Evolutionary conservation across 1,140 invertebrate species (phyloP).

Genomic region (Eurosta solidaginis): DNA sequence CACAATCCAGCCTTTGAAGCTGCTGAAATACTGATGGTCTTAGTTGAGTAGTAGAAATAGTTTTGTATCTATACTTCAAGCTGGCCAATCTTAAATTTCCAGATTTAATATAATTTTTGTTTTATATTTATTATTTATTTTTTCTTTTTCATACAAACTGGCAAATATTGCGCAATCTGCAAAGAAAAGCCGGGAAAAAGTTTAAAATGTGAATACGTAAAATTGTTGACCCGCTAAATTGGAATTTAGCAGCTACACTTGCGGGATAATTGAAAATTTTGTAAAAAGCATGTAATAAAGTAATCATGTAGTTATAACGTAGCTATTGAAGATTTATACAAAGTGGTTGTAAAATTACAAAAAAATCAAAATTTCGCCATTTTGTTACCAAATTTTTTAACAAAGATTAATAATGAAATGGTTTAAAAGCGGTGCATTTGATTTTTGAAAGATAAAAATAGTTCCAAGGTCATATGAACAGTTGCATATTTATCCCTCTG

Average conservation of each 20-base stretch:
- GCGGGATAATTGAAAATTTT: background rate
- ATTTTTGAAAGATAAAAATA: too few relatives aligned
- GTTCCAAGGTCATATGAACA: too few relatives aligned
- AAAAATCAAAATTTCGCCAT: too few relatives aligned
- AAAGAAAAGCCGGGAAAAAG: slow-evolving; percentile 45
- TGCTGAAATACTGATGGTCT: too few relatives aligned
- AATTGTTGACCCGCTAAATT: background rate
- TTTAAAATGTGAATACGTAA: slow-evolving; percentile 31
- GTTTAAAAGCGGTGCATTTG: too few relatives aligned
- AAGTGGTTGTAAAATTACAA: too few relatives aligned
- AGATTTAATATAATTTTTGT: slow-evolving; percentile 18
- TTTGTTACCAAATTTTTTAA: too few relatives aligned
- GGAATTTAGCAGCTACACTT: background rate
- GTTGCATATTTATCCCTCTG: too few relatives aligned
- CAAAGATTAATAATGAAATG: too few relatives aligned
- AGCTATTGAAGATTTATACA: too few relatives aligned
- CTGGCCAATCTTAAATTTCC: slow-evolving; percentile 25
- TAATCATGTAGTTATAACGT: background rate
- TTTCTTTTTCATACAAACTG: background rate
- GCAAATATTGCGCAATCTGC: slow-evolving; percentile 48
- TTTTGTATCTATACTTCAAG: background rate
- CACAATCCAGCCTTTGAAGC: too few relatives aligned
- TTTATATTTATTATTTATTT: slow-evolving; percentile 3
- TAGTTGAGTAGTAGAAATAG: background rate
- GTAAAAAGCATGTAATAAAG: background rate